Evolutionary conservation across 2,113 vertebrate species (phyloP).

Genomic region (cattle (Bos taurus)): DNA sequence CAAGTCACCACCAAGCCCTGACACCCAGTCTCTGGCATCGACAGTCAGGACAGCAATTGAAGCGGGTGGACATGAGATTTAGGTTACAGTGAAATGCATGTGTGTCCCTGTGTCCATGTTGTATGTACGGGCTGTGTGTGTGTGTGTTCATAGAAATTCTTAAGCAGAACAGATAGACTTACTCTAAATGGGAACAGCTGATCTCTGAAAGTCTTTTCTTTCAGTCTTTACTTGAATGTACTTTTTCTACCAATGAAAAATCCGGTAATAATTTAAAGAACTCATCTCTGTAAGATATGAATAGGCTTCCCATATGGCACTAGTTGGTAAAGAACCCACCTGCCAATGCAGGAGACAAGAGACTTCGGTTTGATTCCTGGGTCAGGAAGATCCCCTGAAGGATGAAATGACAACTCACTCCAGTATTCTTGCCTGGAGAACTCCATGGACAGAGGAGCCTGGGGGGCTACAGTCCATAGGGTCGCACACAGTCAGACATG

Average conservation of each 20-base stretch:
- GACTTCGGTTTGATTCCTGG: background rate
- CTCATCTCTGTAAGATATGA: background rate
- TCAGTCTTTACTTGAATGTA: background rate
- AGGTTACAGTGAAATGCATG: background rate
- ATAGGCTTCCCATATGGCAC: background rate
- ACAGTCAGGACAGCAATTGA: background rate
- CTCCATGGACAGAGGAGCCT: background rate
- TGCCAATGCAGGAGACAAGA: background rate
- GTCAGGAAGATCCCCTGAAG: background rate
- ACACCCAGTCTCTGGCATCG: background rate
- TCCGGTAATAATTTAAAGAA: background rate
- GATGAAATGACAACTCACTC: background rate
- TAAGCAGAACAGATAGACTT: background rate
- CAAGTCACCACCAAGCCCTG: background rate
- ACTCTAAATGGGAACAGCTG: background rate
- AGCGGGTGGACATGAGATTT: background rate
- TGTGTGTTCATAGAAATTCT: background rate
- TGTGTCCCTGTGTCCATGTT: background rate
- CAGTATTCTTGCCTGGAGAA: background rate
- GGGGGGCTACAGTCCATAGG: background rate
- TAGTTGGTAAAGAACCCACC: background rate
- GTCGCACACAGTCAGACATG: background rate
- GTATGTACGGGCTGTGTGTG: too few species aligned
- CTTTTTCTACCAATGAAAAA: background rate
- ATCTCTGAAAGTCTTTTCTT: background rate